These are phyloP conservation scores for Brachionus asplanchnoidis DNA, from an alignment of 1,140 invertebrate species.

Conservation along the genomic window DNA sequence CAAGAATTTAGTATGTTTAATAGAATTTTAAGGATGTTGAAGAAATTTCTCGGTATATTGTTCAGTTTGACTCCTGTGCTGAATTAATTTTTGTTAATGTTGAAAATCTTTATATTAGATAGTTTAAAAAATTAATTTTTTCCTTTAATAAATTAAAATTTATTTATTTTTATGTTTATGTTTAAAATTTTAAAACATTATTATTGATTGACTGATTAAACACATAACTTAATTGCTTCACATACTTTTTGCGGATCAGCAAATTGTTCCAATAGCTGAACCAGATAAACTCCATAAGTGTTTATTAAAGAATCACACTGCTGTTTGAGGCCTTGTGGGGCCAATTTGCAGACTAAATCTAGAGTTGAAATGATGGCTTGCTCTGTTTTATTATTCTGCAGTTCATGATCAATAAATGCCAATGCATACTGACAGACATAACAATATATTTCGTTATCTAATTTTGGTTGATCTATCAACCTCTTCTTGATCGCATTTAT, in stretches of 20 bases:
- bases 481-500: not conserved
- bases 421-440: constrained; percentile 28
- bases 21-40: too few relatives aligned
- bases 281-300: constrained; percentile 17
- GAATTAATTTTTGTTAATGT: too few relatives aligned
- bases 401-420: constrained; percentile 1
- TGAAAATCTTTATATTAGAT: too few relatives aligned
- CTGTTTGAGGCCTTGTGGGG: not conserved
- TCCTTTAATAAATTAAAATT: too few relatives aligned
- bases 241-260: constrained; percentile 27
- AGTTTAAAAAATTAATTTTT: too few relatives aligned
- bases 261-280: not conserved
- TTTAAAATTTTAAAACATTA: too few relatives aligned
- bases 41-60: too few relatives aligned
- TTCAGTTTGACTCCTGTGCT: too few relatives aligned
- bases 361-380: not conserved
- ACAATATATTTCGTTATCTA: not conserved
- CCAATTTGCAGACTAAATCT: not conserved
- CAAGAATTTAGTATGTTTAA: too few relatives aligned
- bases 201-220: not conserved
- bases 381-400: constrained; percentile 27
- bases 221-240: constrained; percentile 6
- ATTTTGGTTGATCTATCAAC: not conserved
- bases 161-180: too few relatives aligned
- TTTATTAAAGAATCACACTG: constrained; percentile 13